These are phyloP conservation scores for Thalassoma bifasciatum DNA, from an alignment of 2,113 vertebrate species.

Conservation along the genomic window DNA sequence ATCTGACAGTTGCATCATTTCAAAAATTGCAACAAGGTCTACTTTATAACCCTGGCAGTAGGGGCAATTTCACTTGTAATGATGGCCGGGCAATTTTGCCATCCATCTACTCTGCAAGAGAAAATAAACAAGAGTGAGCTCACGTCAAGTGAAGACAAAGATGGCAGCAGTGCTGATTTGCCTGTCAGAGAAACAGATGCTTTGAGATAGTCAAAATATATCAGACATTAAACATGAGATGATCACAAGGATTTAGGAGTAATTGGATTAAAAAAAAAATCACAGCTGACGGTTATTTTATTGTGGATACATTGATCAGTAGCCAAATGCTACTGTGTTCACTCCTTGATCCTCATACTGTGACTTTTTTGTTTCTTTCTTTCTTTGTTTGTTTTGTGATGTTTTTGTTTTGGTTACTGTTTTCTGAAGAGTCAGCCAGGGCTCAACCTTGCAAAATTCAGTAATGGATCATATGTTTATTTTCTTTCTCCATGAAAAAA, in stretches of 20 bases:
- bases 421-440: too few relatives aligned
- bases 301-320: not conserved
- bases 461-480: too few relatives aligned
- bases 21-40: slow-evolving; percentile 16
- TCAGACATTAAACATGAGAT: not conserved
- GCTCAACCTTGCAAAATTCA: too few relatives aligned
- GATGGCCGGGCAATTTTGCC: slow-evolving; percentile 27
- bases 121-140: slow-evolving; percentile 28
- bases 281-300: too few relatives aligned
- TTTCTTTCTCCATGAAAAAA: too few relatives aligned
- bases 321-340: too few relatives aligned
- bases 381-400: too few relatives aligned
- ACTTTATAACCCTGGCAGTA: slow-evolving; percentile 31
- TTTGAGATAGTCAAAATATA: not conserved
- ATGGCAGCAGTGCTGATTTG: not conserved
- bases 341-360: too few relatives aligned
- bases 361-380: too few relatives aligned
- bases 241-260: not conserved
- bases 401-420: too few relatives aligned
- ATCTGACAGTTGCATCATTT: slow-evolving; percentile 45
- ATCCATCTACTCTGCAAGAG: slow-evolving; percentile 17
- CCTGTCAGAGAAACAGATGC: not conserved
- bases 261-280: not conserved
- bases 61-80: slow-evolving; percentile 40
- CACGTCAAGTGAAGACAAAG: not conserved